These are phyloP conservation scores for Stercorarius parasiticus DNA, from an alignment of 2,113 vertebrate genomes.

Conservation along the genomic window DNA sequence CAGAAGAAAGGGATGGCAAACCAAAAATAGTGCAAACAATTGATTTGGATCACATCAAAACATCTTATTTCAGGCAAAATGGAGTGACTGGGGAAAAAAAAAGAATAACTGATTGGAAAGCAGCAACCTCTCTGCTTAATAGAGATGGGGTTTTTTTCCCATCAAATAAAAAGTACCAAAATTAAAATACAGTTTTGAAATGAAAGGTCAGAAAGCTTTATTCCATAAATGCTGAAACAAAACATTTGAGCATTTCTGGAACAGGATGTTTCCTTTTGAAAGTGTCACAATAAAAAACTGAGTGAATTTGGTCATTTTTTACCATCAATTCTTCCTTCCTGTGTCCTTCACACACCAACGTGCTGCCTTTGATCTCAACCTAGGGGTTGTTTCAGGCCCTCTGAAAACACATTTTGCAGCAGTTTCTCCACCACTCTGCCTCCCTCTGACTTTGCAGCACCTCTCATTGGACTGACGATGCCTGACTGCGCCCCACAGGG, in stretches of 20 bases:
- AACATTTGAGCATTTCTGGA: not conserved
- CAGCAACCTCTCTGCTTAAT: not conserved
- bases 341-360: not conserved
- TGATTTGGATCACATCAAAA: not conserved
- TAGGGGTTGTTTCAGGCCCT: not conserved
- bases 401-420: not conserved
- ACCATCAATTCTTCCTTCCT: not conserved
- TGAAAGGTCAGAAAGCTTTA: not conserved
- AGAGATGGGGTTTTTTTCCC: accelerated
- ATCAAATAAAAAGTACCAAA: not conserved
- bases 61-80: not conserved
- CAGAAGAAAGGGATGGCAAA: not conserved
- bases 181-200: not conserved
- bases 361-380: not conserved
- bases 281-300: not conserved
- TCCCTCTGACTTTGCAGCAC: not conserved
- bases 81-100: not conserved
- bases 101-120: not conserved
- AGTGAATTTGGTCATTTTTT: not conserved
- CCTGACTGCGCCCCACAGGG: too few relatives aligned
- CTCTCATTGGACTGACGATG: accelerated
- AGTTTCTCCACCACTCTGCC: not conserved
- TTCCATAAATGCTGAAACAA: not conserved
- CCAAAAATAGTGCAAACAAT: not conserved
- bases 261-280: not conserved